Evolutionary conservation across 2,797 vertebrate species (phyloP).

Genomic region (Rhadinocentrus ornatus): DNA sequence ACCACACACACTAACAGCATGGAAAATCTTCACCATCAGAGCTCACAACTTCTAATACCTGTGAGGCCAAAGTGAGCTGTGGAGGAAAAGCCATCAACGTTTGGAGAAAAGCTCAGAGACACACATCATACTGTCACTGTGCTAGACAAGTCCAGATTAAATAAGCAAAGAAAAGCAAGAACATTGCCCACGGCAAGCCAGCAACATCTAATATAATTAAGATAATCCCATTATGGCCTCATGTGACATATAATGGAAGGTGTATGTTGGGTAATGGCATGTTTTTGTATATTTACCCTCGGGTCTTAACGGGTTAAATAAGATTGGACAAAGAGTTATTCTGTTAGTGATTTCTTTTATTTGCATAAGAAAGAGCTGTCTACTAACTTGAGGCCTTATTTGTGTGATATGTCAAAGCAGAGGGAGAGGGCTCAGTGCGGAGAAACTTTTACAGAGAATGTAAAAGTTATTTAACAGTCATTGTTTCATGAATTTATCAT

Average conservation of each 20-base stretch:
- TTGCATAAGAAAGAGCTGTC: not conserved
- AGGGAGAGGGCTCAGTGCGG: not conserved
- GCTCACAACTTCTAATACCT: not conserved
- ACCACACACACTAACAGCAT: not conserved
- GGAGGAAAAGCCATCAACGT: not conserved
- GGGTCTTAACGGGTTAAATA: not conserved
- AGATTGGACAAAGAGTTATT: not conserved
- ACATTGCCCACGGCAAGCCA: not conserved
- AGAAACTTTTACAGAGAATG: not conserved
- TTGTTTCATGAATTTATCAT: not conserved
- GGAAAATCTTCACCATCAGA: not conserved
- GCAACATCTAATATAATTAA: not conserved
- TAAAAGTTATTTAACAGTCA: not conserved
- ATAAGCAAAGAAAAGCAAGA: not conserved
- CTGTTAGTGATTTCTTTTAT: not conserved
- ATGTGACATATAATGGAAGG: not conserved
- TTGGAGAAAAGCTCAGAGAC: not conserved
- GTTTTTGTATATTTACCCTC: not conserved
- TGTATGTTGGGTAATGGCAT: too few species aligned
- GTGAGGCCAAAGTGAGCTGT: not conserved
- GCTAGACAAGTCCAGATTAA: not conserved
- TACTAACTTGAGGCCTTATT: not conserved
- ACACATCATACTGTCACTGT: too few species aligned
- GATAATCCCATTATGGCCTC: too few species aligned
- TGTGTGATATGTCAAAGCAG: not conserved